Base-by-base conservation (phyloP, 2,113 vertebrate species). In the Eclectus roratus region DNA sequence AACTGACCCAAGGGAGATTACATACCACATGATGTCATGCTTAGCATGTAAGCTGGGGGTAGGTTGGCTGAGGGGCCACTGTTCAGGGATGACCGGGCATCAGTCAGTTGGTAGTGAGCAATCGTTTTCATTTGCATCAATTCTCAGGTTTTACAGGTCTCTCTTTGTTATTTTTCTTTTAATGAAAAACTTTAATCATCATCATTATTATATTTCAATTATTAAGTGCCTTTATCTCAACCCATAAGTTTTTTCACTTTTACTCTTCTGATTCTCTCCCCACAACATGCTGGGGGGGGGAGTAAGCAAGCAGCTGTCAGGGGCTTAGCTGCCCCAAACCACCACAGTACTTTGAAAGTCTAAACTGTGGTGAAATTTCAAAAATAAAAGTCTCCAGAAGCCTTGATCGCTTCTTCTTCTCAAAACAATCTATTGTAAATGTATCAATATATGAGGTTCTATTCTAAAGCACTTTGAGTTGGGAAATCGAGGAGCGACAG, bases 21-120 rank as follows among this genome's bases (percentile, higher is more conserved):
- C 1, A 37, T 3, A n/a, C 16, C 29, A 3, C 2, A 11, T 2
- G 9, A 25, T 4, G 7, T 9, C 70, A 33, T 0, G 25, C 17
- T 7, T 49, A 64, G 58, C 52, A 7, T 39, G 21, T 27, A 76
- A 61, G 20, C 53, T 37, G 21, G 19, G 29, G 17, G 37, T 23
- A 73, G 29, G 37, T 13, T 27, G 49, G 47, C 7, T 0, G 17
- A 12, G 11, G 13, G 12, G 5, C 4, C 1, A 3, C 39, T 60
- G 49, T 50, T 49, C 4, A 2, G 44, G 65, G 23, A 33, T 35
- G 61, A 27, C 39, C 10, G 18, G 41, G 28, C 39, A 65, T n/a
- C 0, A 2, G 27, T 71, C 17, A 2, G 24, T 11, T 71, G 28
- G 37, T 52, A 37, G 33, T 41, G 11, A 50, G 73, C 23, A 58